Evolutionary conservation across 1,140 invertebrate species (phyloP), one percentile per base, ranked within the genome.

Genomic region (Drosophila saltans): DNA sequence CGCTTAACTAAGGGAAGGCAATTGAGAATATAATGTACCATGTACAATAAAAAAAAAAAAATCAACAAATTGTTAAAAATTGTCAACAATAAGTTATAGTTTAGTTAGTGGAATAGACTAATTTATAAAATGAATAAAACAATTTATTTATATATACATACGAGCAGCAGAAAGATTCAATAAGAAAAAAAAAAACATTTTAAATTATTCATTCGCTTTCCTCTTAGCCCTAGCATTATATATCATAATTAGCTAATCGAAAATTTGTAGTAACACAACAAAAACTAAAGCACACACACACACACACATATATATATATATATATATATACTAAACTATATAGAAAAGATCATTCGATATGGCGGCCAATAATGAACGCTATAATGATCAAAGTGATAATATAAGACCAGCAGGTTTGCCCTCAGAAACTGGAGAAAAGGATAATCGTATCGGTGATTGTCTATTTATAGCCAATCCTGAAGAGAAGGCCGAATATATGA

Each of bases 101-200:
- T 56, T 48, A 56, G 30, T 63, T 56, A 58, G 57, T 39, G 6
- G 2, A 59, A 59, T 59, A 40, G 6, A 39, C 16, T 39, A 39
- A 59, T 39, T 59, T 59, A 16, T 39, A 10, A 62, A 16, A 76
- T 57, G 66, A 85, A 85, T 77, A 59, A 52, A 75, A 60, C 43
- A 65, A 85, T 86, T 85, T 75, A 81, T 85, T 84, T 86, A 78
- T 78, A 84, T 80, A 9, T 33, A 36, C 33, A 36, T 16, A 43
- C 28, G 4, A 30, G 4, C 28, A 30, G 16, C 16, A 30, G 4
- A 30, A 30, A 30, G 4, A 30, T 30, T 3, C 2, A 30, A 30
- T 3, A 3, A 30, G 4, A 30, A 30, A 30, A 30, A 4, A 30
- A 30, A 30, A 30, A 4, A 30, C 2, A 30, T 3, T 2, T 4